Percentiles rank a stretch among this genome's conserved stretches.
These are phyloP conservation scores for Ormyrus nitidulus DNA, from an alignment of 2,888 invertebrate genomes.

Conservation along the genomic window DNA sequence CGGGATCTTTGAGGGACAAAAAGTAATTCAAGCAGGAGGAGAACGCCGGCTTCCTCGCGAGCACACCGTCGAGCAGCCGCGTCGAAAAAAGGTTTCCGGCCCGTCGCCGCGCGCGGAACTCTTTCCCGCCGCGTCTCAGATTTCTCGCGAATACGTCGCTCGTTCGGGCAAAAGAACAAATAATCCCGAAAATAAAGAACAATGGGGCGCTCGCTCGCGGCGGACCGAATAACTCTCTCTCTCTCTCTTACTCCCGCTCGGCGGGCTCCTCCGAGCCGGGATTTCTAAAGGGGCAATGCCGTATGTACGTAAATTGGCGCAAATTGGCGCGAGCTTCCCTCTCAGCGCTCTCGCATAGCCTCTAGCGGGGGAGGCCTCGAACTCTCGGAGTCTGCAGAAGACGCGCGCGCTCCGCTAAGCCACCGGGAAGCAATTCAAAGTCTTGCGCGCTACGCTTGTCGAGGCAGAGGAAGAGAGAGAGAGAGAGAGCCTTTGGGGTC, in stretches of 20 bases:
- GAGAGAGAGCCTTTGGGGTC: constrained; percentile 66
- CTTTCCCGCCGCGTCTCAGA: not conserved
- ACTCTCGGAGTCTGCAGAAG: constrained; percentile 64
- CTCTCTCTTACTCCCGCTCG: constrained; percentile 19
- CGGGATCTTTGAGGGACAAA: too few relatives aligned
- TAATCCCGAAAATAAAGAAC: constrained; percentile 50
- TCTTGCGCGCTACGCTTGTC: constrained; percentile 64
- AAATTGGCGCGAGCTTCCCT: constrained; percentile 72
- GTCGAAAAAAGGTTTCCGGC: too few relatives aligned
- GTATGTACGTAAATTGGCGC: constrained; percentile 72
- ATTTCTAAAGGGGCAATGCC: constrained; percentile 71
- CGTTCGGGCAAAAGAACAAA: constrained; percentile 24
- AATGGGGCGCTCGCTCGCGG: not conserved
- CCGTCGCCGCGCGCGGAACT: too few relatives aligned
- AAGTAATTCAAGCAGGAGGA: too few relatives aligned
- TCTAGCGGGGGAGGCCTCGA: constrained; percentile 47
- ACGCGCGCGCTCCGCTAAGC: constrained; percentile 68
- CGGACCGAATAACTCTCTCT: constrained; percentile 1
- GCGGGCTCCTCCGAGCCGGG: constrained; percentile 59
- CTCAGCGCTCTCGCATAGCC: constrained; percentile 51
- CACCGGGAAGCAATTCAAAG: constrained; percentile 74
- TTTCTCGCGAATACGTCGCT: constrained; percentile 15
- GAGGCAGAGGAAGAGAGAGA: constrained; percentile 57
- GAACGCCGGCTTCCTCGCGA: too few relatives aligned
- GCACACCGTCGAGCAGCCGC: too few relatives aligned